Conservation (phyloP, 2,113 vertebrate species). For the Aramus guarauna region DNA sequence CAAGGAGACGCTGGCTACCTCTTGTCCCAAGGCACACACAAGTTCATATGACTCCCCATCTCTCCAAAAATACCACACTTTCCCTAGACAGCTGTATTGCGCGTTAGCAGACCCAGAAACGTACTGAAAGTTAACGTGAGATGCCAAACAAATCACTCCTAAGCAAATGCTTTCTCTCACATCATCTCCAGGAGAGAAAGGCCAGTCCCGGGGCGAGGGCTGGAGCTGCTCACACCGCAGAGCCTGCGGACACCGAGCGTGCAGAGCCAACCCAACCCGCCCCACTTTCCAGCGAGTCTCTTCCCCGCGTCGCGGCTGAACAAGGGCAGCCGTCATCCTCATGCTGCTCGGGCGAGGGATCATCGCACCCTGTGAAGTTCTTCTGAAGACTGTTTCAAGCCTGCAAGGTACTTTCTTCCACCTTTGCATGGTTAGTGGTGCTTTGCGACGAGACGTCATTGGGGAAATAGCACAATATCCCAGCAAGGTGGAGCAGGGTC, state of each 20-base stretch:
- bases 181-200: not conserved
- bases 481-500: not conserved
- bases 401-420: not conserved
- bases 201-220: not conserved
- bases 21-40: not conserved
- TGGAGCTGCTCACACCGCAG: not conserved
- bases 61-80: not conserved
- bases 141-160: not conserved
- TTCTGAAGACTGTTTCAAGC: not conserved
- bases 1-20: not conserved
- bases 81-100: not conserved
- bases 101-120: not conserved
- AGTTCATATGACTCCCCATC: not conserved
- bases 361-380: not conserved
- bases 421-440: accelerated
- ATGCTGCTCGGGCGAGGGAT: not conserved
- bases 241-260: not conserved
- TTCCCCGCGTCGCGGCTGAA: accelerated
- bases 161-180: not conserved
- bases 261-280: not conserved
- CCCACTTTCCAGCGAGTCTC: accelerated
- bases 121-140: not conserved
- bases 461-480: not conserved
- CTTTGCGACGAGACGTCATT: accelerated
- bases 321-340: not conserved